Conservation (phyloP, 2,888 invertebrate species). For the Neoitamus cyanurus region DNA sequence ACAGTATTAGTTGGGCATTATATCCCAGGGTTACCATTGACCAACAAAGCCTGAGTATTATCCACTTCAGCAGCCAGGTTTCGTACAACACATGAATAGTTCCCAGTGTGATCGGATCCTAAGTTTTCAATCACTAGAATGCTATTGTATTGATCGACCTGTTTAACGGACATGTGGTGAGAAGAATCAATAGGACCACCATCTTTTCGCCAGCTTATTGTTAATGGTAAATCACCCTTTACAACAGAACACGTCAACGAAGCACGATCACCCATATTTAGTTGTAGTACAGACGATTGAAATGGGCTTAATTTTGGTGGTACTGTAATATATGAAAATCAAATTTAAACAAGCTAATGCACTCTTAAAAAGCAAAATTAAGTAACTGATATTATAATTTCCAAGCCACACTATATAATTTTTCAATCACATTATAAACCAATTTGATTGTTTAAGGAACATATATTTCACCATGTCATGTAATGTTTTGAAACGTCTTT, state of each 20-base stretch:
- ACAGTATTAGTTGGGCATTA: slow-evolving; percentile 7
- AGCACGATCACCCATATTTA: slow-evolving; percentile 79
- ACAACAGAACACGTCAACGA: slow-evolving; percentile 80
- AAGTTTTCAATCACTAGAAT: slow-evolving; percentile 81
- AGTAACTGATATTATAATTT: neutral
- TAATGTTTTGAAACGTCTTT: no score
- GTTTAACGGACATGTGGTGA: slow-evolving; percentile 75
- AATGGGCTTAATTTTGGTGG: slow-evolving; percentile 83
- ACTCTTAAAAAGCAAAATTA: slow-evolving; percentile 11
- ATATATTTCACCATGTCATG: no score
- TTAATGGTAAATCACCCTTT: slow-evolving; percentile 80
- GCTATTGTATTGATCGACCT: slow-evolving; percentile 81
- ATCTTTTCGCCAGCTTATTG: slow-evolving; percentile 82
- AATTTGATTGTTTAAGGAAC: no score
- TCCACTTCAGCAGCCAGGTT: slow-evolving; percentile 80
- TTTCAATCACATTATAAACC: no score
- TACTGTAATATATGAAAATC: slow-evolving; percentile 66
- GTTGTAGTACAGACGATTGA: slow-evolving; percentile 73
- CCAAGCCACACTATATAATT: neutral
- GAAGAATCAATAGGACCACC: slow-evolving; percentile 73
- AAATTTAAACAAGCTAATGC: slow-evolving; percentile 20
- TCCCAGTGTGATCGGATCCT: slow-evolving; percentile 80
- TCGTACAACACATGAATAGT: slow-evolving; percentile 79
- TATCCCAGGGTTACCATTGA: slow-evolving; percentile 76
- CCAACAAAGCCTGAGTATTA: slow-evolving; percentile 78